phyloP scores from a whole-genome alignment of 1,140 invertebrate species.

The Steinernema feltiae region DNA sequence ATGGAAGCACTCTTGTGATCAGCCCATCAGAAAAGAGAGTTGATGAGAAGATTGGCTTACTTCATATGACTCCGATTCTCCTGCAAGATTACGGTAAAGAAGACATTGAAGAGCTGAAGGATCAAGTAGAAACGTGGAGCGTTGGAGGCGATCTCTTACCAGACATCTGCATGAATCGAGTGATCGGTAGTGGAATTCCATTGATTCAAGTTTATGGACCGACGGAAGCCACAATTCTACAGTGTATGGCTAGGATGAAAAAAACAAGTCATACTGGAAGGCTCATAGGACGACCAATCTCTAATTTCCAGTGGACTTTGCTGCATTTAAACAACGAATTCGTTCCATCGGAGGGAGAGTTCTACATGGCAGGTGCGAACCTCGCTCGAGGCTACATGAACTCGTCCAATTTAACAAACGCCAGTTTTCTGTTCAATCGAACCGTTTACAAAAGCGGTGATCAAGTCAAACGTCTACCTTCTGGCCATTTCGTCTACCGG shows the following conservation, averaged over 20 bases:
- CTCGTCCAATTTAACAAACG: background rate
- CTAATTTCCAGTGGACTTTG: background rate
- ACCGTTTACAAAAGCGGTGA: conserved; percentile 22
- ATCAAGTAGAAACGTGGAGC: conserved; percentile 4
- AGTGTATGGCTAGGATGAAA: background rate
- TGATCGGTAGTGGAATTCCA: conserved; percentile 11
- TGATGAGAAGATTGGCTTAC: background rate
- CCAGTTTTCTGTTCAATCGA: background rate
- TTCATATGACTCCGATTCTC: conserved; percentile 17
- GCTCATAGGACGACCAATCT: conserved; percentile 15
- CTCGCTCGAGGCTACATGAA: conserved; percentile 25
- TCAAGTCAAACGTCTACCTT: background rate
- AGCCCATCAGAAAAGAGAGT: background rate
- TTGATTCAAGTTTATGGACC: conserved; percentile 27
- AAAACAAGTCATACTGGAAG: background rate
- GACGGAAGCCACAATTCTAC: conserved; percentile 24
- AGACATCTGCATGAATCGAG: background rate
- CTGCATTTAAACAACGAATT: background rate
- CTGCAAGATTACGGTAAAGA: background rate
- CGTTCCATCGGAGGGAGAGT: conserved; percentile 13
- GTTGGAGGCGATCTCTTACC: conserved; percentile 20
- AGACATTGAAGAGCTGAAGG: background rate
- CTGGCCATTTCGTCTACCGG: conserved; percentile 15
- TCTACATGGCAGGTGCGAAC: conserved; percentile 19
- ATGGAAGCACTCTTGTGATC: background rate